A percentile compares a stretch with the other conserved stretches of the same genome.
phyloP scores from a whole-genome alignment of 1,140 invertebrate species.

The Leucophenga varia region DNA sequence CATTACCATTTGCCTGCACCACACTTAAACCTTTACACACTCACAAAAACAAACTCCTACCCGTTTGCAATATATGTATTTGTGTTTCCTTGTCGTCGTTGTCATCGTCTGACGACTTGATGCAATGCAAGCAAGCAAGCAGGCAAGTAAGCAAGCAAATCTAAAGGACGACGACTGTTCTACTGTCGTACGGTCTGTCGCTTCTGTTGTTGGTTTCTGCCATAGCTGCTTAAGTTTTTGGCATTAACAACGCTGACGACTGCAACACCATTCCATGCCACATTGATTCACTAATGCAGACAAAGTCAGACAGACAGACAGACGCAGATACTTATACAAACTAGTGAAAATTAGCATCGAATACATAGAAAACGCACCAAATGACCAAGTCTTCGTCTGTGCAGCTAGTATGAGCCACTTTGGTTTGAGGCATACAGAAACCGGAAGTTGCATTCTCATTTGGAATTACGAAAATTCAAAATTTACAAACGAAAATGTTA shows the following conservation, averaged over 20 bases:
- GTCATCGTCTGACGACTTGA: slow-evolving; percentile 31
- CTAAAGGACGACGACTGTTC: too few species aligned
- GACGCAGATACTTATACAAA: slow-evolving; percentile 13
- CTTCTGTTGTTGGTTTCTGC: slow-evolving; percentile 13
- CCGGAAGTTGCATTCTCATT: slow-evolving; percentile 49
- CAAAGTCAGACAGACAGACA: slow-evolving; percentile 11
- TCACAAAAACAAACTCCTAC: too few species aligned
- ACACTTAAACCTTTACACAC: slow-evolving; percentile 25
- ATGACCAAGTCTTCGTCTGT: slow-evolving; percentile 54
- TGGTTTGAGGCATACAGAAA: too few species aligned
- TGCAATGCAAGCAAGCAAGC: too few species aligned
- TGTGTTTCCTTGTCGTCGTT: background rate
- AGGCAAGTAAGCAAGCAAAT: too few species aligned
- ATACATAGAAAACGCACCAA: slow-evolving; percentile 37
- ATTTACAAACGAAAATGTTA: slow-evolving; percentile 55
- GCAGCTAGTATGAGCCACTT: too few species aligned
- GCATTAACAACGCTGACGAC: slow-evolving; percentile 53
- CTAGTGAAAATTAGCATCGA: slow-evolving; percentile 46
- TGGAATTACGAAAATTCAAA: slow-evolving; percentile 56
- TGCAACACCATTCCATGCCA: slow-evolving; percentile 34
- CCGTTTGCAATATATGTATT: too few species aligned
- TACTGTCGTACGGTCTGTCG: too few species aligned
- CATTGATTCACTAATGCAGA: slow-evolving; percentile 33
- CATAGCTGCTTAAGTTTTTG: slow-evolving; percentile 52
- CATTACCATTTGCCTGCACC: too few species aligned